Evolutionary conservation across 2,888 invertebrate genomes (phyloP), one percentile per base, ranked within the genome.

Genomic region (Chymomyza procnemis): DNA sequence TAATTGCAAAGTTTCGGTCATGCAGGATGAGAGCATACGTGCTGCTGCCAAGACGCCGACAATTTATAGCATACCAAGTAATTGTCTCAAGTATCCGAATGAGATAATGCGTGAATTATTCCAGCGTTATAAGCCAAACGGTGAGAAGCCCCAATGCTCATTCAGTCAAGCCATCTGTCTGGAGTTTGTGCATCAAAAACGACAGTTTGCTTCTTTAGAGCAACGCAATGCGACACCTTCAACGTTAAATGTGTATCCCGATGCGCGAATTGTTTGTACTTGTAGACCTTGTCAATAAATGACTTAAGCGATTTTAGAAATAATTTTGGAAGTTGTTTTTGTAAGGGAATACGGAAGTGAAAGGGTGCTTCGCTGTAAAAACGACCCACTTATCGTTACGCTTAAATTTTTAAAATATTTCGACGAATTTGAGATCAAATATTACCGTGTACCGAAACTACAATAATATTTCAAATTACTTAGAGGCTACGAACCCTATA

Each of bases 1-100:
- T 68, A 69, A 85, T 19, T 90, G 87, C 19, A 88, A 86, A 65
- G 67, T 79, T 0, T 90, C 91, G 1, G 70, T 91, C 16, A 82
- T 89, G 73, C 86, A 87, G 60, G 91, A 91, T 62, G 88, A 89
- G 6, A 73, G 19, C 0, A 4, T 75, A 22, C 79, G 90, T 0
- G 71, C 89, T 61, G 81, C 88, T 26, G 84, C 70, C 0, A 66
- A 73, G 19, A 18, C 14, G 2, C 79, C 88, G 6, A 89, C 90
- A 0, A 68, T 70, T 0, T 89, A 85, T 77, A 85, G 88, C 4
- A 89, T 90, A 57, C 80, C 87, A 2, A 56, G 60, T 64, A 82
- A 72, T 52, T 54, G 73, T 18, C 74, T 90, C 0, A 72, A 72
- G n/a, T 75, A 88, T 30, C 90, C 90, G 0, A 85, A 88, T 66